These are phyloP conservation scores for Sebastes itinus DNA, from an alignment of 2,797 vertebrate genomes.

Conservation along the genomic window DNA sequence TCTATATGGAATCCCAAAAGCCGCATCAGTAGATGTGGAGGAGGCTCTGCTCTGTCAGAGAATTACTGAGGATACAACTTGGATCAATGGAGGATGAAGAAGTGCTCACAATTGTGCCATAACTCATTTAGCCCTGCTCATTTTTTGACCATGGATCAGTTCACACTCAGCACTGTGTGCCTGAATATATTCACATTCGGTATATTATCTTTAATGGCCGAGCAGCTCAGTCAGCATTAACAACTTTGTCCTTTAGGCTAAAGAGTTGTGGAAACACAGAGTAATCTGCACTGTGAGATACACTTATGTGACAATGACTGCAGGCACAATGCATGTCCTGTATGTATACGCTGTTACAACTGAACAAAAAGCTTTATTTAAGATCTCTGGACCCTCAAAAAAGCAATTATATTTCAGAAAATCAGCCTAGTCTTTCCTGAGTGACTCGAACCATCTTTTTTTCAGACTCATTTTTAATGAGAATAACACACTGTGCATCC, in stretches of 20 bases:
- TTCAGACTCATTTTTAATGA: not conserved
- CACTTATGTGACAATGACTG: constrained; percentile 17
- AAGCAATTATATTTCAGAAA: not conserved
- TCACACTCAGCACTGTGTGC: constrained; percentile 30
- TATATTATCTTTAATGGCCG: constrained; percentile 30
- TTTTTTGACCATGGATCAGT: constrained; percentile 31
- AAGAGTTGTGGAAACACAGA: constrained; percentile 33
- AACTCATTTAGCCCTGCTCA: constrained; percentile 59
- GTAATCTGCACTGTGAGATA: constrained; percentile 19
- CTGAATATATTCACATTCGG: constrained; percentile 29
- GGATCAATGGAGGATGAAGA: constrained; percentile 62
- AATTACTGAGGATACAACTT: constrained; percentile 39
- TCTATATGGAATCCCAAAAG: constrained; percentile 22
- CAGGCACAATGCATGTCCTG: constrained; percentile 16
- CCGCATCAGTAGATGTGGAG: constrained; percentile 29
- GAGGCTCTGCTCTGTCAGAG: constrained; percentile 11
- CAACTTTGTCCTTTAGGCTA: constrained; percentile 53
- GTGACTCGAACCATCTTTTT: not conserved
- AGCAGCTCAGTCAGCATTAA: constrained; percentile 52
- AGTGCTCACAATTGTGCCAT: constrained; percentile 55
- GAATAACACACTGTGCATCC: not conserved
- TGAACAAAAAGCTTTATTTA: not conserved
- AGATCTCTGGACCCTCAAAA: not conserved
- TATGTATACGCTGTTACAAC: not conserved
- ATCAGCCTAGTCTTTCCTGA: not conserved